Evolutionary conservation across 37 sponge, comb jelly and placozoan genomes (phyloP), one percentile per base, ranked within the genome.

Genomic region (Chondrosia reniformis): DNA sequence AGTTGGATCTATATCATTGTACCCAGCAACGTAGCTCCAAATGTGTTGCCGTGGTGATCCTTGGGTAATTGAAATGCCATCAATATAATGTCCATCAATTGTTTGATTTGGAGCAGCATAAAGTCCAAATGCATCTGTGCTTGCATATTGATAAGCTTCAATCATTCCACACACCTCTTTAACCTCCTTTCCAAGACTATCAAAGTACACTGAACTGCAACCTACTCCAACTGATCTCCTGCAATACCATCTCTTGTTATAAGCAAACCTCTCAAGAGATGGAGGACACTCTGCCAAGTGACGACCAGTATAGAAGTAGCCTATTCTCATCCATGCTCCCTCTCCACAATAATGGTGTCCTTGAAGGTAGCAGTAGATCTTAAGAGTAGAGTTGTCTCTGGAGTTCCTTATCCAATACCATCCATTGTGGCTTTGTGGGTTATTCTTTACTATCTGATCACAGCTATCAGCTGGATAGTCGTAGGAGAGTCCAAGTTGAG

Each of bases 291-390:
- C 42, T 34, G 37, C 24, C 44, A 69, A 40, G 43, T 24, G 43
- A 24, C 41, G 32, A 24, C 19, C 42, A 41, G 42, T 69, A 44
- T 69, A 24, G 24, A 69, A 34, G 37, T 38, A 30, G 22, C 72
- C 72, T 22, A 69, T 69, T 44, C 72, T 69, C 72, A 69, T 69
- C 72, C 72, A 69, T 8, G 22, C 43, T 13, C 72, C 72, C 42
- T 34, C 72, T 40, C 72, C 72, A 40, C 72, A 69, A n/a, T n/a
- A n/a, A 22, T 38, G 39, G 44, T 69, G 43, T 38, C 72, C 72
- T 7, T 31, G 39, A 24, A 39, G 5, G 72, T 34, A 69, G 44
- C 38, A 39, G 36, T 40, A 40, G 9, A 39, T 34, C 36, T 34
- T 69, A 30, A 13, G n/a, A n/a, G 44, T 44, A 7, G 42, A n/a